Conservation (phyloP, 1,140 invertebrate genomes). For the Drosophila murphyi region DNA sequence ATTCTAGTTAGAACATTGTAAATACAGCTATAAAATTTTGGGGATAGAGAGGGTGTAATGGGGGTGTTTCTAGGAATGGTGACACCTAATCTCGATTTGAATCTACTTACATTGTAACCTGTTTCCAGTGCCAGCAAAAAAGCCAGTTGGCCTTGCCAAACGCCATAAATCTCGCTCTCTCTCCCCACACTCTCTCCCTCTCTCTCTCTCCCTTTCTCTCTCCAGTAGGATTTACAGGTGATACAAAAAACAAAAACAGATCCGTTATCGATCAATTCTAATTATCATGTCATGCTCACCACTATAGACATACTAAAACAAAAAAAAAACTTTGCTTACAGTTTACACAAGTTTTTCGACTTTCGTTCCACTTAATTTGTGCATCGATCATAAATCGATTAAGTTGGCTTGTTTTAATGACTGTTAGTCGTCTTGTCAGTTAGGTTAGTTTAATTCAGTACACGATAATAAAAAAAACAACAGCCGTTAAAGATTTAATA, state of each 20-base stretch:
- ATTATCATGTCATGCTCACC: not conserved
- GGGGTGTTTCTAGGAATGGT: conserved; percentile 5
- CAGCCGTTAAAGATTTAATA: too few relatives aligned
- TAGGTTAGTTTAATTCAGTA: not conserved
- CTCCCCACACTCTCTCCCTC: not conserved
- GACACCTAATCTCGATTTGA: conserved; percentile 40
- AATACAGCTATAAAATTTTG: not conserved
- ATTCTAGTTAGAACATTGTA: not conserved
- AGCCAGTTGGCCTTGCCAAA: conserved; percentile 36
- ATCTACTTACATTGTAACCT: conserved; percentile 47
- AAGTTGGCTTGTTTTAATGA: not conserved
- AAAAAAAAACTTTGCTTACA: not conserved
- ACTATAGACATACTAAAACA: not conserved
- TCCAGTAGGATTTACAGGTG: not conserved
- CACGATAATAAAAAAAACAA: too few relatives aligned
- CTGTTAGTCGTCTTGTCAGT: not conserved
- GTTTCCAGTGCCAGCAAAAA: conserved; percentile 15
- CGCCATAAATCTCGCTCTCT: too few relatives aligned
- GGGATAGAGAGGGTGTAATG: not conserved
- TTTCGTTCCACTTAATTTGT: not conserved
- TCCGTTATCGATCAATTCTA: not conserved
- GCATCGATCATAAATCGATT: not conserved
- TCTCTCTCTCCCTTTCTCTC: not conserved
- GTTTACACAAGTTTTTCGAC: conserved; percentile 1
- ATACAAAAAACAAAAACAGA: not conserved